Percentiles rank a stretch among this genome's conserved stretches.
phyloP scores from a whole-genome alignment of 1,140 invertebrate genomes.

The Drosophila santomea region DNA sequence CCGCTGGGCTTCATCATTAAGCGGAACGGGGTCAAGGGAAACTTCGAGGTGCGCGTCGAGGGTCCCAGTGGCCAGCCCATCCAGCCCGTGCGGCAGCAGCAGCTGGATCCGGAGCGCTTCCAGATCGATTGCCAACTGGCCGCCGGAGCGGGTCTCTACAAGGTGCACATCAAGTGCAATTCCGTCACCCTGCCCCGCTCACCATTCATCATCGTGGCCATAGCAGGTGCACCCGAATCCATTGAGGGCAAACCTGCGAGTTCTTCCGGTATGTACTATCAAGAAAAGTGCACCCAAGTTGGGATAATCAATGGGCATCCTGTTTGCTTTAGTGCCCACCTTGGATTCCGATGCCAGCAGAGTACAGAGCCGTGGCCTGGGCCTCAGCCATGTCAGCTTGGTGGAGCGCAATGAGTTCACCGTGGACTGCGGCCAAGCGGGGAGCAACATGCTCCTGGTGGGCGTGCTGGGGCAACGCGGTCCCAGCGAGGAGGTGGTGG shows the following conservation, averaged over 20 bases:
- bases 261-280: constrained; percentile 9
- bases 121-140: constrained; percentile 93
- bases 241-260: background rate
- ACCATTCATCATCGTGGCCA: constrained; percentile 91
- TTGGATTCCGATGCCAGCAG: constrained; percentile 93
- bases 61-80: constrained; percentile 64
- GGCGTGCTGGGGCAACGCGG: constrained; percentile 94
- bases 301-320: too few relatives aligned
- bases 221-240: constrained; percentile 87
- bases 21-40: constrained; percentile 79
- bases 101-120: constrained; percentile 91
- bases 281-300: background rate
- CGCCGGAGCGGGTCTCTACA: constrained; percentile 94
- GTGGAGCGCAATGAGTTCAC: constrained; percentile 94
- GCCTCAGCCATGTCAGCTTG: constrained; percentile 92
- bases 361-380: constrained; percentile 93
- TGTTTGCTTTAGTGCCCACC: constrained; percentile 85
- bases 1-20: constrained; percentile 68
- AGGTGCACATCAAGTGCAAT: constrained; percentile 94
- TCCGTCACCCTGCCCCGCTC: constrained; percentile 94
- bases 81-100: constrained; percentile 76
- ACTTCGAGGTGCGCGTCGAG: constrained; percentile 79
- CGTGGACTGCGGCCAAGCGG: constrained; percentile 91
- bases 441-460: constrained; percentile 94
- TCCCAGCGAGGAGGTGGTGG: constrained; percentile 93